Percentiles rank a stretch among this genome's conserved stretches.
These are phyloP conservation scores for Phanerotoma sp. DNA, from an alignment of 2,888 invertebrate genomes.

Conservation along the genomic window DNA sequence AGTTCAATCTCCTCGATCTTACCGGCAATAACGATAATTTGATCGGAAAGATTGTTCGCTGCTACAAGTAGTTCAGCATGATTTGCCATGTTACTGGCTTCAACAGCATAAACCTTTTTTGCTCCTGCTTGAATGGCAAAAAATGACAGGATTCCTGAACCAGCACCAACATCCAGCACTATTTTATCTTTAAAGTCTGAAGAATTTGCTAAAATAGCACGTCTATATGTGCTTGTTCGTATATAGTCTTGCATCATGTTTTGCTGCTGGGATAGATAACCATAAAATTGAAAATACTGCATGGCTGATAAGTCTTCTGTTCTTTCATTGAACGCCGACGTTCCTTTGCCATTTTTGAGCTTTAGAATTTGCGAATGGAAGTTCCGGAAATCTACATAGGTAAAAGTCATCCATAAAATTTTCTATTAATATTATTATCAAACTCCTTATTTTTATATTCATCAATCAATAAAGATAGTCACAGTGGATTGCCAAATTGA, in stretches of 20 bases:
- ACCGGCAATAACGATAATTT: conserved; percentile 90
- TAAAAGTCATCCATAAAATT: too few relatives aligned
- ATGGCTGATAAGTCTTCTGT: conserved; percentile 98
- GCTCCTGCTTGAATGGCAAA: conserved; percentile 99
- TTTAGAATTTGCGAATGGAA: conserved; percentile 76
- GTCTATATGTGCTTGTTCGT: conserved; percentile 96
- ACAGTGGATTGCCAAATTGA: too few relatives aligned
- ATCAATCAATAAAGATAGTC: too few relatives aligned
- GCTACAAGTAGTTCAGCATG: conserved; percentile 90
- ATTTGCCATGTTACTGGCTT: conserved; percentile 98
- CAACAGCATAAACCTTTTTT: conserved; percentile 96
- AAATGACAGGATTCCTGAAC: conserved; percentile 97
- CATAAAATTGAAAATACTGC: conserved; percentile 99
- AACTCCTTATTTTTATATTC: neutral
- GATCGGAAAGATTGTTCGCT: conserved; percentile 84
- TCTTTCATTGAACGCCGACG: conserved; percentile 89
- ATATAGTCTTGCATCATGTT: conserved; percentile 99
- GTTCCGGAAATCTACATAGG: conserved; percentile 70
- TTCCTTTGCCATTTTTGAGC: conserved; percentile 70
- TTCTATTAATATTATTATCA: neutral
- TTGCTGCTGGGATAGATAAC: conserved; percentile 98
- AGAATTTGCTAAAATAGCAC: conserved; percentile 91
- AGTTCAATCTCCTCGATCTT: conserved; percentile 98
- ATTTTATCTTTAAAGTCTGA: conserved; percentile 92
- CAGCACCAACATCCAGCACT: conserved; percentile 96